Base-by-base conservation (phyloP, 2,888 invertebrate species). In the Tanypteryx hageni region DNA sequence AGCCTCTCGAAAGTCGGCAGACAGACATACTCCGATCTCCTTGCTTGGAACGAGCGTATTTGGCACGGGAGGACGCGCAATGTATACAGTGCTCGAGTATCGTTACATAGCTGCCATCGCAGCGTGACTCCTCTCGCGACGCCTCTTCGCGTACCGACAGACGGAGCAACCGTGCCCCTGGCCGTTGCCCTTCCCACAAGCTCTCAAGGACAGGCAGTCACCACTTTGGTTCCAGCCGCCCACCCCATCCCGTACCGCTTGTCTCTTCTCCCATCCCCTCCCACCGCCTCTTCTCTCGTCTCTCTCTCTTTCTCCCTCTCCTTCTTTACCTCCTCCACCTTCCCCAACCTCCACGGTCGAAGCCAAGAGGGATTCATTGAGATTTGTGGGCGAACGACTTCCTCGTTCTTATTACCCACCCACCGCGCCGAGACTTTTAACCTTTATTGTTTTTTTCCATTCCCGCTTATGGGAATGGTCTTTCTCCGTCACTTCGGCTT, bases 141-240 rank as follows among this genome's bases (percentile, higher is more conserved):
- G 44, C 22, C 27, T 13, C 27, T 22, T 27, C 27, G 27, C 76
- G 76, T 76, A 76, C 76, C 76, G 76, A 76, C 76, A 76, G 76
- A 68, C 68, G 68, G 68, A 76, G 76, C 76, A 76, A 76, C 76
- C 22, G 76, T 76, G 76, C 76, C 58, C 85, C 22, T 86, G 86
- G 86, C 58, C 86, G 86, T 86, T 86, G 86, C 86, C 86, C 86
- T 86, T 61, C 59, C 86, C 86, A 59, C 58, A 13, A 27, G 61
- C 31, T 27, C 86, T 86, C 86, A 86, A 86, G 86, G 86, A 86
- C 86, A 86, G 31, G 83, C 86, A 27, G 61, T 61, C 86, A 85
- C 58, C 22, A 22, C 85, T 85, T 85, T 58, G 85, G 85, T 59
- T 58, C 84, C 56, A n/a, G 57, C 84, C 85, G 57, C 56, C 76